Percentiles rank a stretch among this genome's conserved stretches.
These are phyloP conservation scores for Achatina immaculata DNA, from an alignment of 1,140 invertebrate species.

Conservation along the genomic window DNA sequence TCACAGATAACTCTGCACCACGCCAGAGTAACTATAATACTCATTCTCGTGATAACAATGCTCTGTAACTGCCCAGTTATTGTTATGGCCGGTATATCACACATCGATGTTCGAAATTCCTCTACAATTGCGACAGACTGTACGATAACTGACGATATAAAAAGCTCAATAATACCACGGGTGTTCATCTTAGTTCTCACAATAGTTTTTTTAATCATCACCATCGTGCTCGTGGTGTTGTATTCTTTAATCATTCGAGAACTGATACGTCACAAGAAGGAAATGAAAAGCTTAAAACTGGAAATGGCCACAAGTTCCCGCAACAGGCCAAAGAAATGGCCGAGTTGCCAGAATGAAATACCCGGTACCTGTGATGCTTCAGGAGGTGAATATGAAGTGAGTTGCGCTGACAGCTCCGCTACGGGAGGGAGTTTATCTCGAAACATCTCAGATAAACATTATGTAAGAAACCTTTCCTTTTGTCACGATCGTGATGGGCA, in stretches of 20 bases:
- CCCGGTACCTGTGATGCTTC: no score
- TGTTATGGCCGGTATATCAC: not conserved
- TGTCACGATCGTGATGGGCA: no score
- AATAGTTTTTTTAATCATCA: not conserved
- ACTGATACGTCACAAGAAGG: not conserved
- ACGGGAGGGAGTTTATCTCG: no score
- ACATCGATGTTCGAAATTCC: not conserved
- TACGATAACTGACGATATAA: not conserved
- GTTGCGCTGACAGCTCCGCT: no score
- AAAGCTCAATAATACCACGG: not conserved
- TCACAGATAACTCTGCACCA: slow-evolving; percentile 14
- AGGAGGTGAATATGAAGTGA: no score
- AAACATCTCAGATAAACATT: no score
- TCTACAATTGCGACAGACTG: not conserved
- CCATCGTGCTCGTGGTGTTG: not conserved
- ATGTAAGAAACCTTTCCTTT: no score
- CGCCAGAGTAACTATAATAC: not conserved
- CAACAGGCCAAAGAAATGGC: not conserved
- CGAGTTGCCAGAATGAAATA: no score
- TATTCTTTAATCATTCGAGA: not conserved
- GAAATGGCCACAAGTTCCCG: not conserved
- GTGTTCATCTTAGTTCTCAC: not conserved
- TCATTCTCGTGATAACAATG: not conserved
- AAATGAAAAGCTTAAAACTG: not conserved
- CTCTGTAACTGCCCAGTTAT: not conserved